Evolutionary conservation across 2,113 vertebrate genomes (phyloP).

Genomic region (Mola mola): DNA sequence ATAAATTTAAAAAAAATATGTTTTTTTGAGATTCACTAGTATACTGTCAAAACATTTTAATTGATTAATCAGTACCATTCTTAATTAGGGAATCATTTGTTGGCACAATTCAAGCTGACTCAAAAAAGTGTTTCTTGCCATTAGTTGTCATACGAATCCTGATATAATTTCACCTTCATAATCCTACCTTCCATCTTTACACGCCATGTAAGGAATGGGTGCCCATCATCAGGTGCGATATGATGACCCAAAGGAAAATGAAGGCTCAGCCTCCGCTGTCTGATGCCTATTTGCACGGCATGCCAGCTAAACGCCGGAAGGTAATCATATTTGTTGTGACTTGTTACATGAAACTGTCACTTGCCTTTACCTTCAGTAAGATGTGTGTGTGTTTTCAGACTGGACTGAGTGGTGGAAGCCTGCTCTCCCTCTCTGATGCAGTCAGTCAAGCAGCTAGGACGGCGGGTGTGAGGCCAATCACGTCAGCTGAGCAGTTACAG

Average conservation of each 20-base stretch:
- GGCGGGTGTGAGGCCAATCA: slow-evolving; percentile 85
- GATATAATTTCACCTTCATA: no score
- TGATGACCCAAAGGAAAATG: slow-evolving; percentile 91
- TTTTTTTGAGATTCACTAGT: no score
- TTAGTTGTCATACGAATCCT: no score
- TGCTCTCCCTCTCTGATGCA: slow-evolving; percentile 89
- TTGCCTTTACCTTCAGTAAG: not conserved
- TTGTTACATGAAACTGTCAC: accelerated
- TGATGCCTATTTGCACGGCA: slow-evolving; percentile 91
- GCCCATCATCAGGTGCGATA: slow-evolving; percentile 91
- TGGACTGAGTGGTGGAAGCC: slow-evolving; percentile 86
- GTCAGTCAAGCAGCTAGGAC: slow-evolving; percentile 88
- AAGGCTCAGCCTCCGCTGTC: slow-evolving; percentile 92
- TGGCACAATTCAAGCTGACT: no score
- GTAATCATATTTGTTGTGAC: slow-evolving; percentile 60
- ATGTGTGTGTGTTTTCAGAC: slow-evolving; percentile 77
- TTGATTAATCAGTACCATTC: no score
- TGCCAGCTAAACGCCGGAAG: slow-evolving; percentile 94
- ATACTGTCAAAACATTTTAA: no score
- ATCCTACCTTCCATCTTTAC: not conserved
- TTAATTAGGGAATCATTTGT: no score
- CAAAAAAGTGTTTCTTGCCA: no score
- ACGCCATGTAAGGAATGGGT: slow-evolving; percentile 87
- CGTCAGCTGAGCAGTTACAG: slow-evolving; percentile 82
- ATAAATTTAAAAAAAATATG: no score